Conservation (phyloP, 2,113 vertebrate species). For the Haemorhous mexicanus region DNA sequence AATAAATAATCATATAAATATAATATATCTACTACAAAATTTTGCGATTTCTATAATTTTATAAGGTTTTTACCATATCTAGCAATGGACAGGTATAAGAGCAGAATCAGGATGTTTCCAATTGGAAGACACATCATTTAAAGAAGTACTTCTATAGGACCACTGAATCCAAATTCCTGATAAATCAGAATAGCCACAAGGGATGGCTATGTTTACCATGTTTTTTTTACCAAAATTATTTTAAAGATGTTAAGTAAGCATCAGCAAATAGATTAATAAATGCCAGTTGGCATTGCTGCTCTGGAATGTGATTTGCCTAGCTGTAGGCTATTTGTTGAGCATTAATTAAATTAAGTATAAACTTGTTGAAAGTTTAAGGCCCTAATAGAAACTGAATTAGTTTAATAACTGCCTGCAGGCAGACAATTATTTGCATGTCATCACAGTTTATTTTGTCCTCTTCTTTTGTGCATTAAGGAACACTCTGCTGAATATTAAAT, state of each 20-base stretch:
- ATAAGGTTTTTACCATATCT: background rate
- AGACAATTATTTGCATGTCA: constrained; percentile 21
- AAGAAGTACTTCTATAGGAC: background rate
- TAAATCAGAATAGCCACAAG: background rate
- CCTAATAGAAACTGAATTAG: constrained; percentile 12
- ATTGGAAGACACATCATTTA: background rate
- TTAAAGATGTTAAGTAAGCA: background rate
- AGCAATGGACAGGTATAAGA: background rate
- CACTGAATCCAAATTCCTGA: background rate
- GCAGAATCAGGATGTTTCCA: background rate
- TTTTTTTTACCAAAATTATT: background rate
- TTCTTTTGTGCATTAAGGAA: background rate
- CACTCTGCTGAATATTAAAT: background rate
- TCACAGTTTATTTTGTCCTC: background rate
- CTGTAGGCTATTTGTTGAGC: constrained; percentile 14
- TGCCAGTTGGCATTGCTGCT: background rate
- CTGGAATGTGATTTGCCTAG: constrained; percentile 7
- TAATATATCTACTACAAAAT: background rate
- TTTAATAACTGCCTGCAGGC: constrained; percentile 27
- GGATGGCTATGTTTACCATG: background rate
- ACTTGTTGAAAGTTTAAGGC: background rate
- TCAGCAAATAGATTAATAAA: constrained; percentile 25
- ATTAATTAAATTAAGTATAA: constrained; percentile 50
- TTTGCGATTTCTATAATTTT: background rate
- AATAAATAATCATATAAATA: background rate